phyloP scores from a whole-genome alignment of 2,888 invertebrate genomes.

The Heteropelma amictum region DNA sequence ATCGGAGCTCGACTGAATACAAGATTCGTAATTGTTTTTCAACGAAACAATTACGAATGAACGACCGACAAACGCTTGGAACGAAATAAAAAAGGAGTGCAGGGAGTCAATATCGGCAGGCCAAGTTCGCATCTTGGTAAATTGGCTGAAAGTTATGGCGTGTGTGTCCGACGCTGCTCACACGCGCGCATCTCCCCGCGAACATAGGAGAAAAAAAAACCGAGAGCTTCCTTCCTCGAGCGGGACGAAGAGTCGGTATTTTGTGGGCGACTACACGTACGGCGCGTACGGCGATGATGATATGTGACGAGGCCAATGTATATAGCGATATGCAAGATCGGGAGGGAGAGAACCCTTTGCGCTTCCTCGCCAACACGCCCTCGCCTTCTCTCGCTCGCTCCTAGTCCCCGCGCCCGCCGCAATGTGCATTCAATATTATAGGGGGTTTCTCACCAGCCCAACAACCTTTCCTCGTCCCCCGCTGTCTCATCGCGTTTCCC shows the following conservation, averaged over 20 bases:
- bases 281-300: slow-evolving; percentile 23
- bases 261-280: slow-evolving; percentile 13
- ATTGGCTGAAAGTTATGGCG: slow-evolving; percentile 16
- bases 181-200: slow-evolving; percentile 34
- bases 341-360: slow-evolving; percentile 21
- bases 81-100: no score
- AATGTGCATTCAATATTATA: slow-evolving; percentile 20
- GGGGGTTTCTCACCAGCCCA: slow-evolving; percentile 16
- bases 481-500: slow-evolving; percentile 12
- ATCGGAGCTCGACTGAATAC: no score
- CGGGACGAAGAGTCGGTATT: slow-evolving; percentile 15
- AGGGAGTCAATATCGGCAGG: background rate
- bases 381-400: slow-evolving; percentile 42
- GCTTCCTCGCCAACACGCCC: slow-evolving; percentile 48
- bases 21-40: no score
- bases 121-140: slow-evolving; percentile 17
- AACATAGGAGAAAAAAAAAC: background rate
- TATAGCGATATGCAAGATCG: no score
- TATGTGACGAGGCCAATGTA: slow-evolving; percentile 1
- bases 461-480: slow-evolving; percentile 30
- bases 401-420: background rate
- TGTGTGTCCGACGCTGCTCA: slow-evolving; percentile 13
- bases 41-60: no score
- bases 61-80: no score
- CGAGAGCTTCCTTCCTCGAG: background rate